Percentiles rank a stretch among this genome's conserved stretches.
Evolutionary conservation across 1,140 invertebrate genomes (phyloP).

Genomic region (Trichonephila inaurata): DNA sequence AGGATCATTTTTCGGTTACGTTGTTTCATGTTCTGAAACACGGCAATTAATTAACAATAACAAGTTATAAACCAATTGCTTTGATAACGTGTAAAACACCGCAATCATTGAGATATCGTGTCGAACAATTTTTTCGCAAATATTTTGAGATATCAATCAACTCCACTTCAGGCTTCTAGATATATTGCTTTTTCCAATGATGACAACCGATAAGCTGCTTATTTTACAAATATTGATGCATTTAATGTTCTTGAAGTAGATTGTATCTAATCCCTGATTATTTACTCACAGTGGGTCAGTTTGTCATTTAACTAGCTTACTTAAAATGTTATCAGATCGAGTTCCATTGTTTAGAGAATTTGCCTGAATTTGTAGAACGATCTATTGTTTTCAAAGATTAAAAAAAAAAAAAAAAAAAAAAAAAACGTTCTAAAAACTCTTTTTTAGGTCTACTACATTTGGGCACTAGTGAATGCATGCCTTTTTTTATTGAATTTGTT

Average conservation of each 20-base stretch:
- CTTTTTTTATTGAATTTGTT: too few species aligned
- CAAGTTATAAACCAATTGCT: too few species aligned
- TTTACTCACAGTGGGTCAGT: neutral
- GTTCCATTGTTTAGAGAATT: neutral
- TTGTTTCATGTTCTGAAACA: too few species aligned
- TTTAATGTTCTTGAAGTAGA: neutral
- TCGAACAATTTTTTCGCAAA: neutral
- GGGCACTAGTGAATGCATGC: too few species aligned
- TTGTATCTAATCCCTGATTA: neutral
- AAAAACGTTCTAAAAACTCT: too few species aligned
- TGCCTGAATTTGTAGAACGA: too few species aligned
- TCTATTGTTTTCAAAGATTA: too few species aligned
- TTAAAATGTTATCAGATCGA: neutral
- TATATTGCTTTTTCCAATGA: neutral
- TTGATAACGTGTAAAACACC: too few species aligned
- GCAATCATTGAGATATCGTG: neutral
- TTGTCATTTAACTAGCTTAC: neutral
- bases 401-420: too few species aligned
- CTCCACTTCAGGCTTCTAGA: neutral
- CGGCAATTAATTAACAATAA: too few species aligned
- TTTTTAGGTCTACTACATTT: too few species aligned
- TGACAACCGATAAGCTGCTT: neutral
- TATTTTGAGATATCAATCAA: neutral
- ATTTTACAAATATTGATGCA: conserved; percentile 7
- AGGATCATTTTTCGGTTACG: too few species aligned